These are phyloP conservation scores for Petrocephalus microphthalmus DNA, from an alignment of 2,113 vertebrate species.

Conservation along the genomic window DNA sequence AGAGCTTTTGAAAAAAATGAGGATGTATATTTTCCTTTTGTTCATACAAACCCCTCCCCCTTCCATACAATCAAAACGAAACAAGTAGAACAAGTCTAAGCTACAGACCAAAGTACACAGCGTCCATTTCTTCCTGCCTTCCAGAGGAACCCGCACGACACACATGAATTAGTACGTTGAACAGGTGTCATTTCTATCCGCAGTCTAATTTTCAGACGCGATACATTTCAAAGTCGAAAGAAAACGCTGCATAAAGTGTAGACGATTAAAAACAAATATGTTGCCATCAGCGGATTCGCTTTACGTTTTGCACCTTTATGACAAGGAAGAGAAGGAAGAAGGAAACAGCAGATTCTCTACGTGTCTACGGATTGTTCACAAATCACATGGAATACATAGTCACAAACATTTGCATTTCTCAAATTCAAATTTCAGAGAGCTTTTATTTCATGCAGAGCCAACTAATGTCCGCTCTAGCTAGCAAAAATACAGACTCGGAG, in stretches of 20 bases:
- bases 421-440: background rate
- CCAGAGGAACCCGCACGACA: background rate
- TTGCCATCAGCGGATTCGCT: background rate
- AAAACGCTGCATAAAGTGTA: background rate
- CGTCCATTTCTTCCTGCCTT: background rate
- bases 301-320: background rate
- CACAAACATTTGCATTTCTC: background rate
- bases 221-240: background rate
- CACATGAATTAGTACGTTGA: background rate
- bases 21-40: background rate
- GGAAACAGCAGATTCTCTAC: background rate
- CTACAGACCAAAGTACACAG: background rate
- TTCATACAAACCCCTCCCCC: background rate
- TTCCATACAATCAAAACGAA: slow-evolving; percentile 6
- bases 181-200: background rate
- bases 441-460: background rate
- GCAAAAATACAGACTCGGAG: background rate
- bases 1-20: background rate
- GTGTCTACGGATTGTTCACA: background rate
- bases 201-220: background rate
- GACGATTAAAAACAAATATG: background rate
- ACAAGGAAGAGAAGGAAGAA: background rate
- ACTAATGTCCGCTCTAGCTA: background rate
- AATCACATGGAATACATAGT: background rate
- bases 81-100: background rate